Evolutionary conservation across 2,113 vertebrate species (phyloP).

Genomic region (Butorides virescens): DNA sequence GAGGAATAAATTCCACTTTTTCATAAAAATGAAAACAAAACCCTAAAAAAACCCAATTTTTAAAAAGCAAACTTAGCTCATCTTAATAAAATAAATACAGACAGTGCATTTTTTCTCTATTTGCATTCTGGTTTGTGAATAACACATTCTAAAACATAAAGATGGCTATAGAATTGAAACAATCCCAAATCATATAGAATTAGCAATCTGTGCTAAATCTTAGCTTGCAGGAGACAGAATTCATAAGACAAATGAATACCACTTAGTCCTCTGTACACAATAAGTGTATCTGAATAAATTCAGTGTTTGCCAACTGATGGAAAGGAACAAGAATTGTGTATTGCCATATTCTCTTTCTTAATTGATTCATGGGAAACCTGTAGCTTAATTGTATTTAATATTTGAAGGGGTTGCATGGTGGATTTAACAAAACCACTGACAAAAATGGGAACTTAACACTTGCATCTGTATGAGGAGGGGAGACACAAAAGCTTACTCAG

Average conservation of each 20-base stretch:
- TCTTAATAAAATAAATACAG: background rate
- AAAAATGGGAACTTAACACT: background rate
- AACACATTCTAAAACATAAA: background rate
- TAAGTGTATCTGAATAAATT: background rate
- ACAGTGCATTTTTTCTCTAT: background rate
- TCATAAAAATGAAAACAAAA: background rate
- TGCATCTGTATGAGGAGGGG: background rate
- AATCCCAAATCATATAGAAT: background rate
- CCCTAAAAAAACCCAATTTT: background rate
- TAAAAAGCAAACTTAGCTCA: background rate
- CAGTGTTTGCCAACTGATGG: background rate
- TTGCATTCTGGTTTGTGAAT: background rate
- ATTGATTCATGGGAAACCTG: background rate
- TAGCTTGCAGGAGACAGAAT: background rate
- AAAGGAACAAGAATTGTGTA: background rate
- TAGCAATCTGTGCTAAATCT: background rate
- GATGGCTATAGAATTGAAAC: background rate
- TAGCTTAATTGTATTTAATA: background rate
- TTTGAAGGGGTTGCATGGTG: background rate
- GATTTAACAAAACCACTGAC: background rate
- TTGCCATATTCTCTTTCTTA: background rate
- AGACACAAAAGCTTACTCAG: background rate
- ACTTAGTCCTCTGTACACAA: accelerated
- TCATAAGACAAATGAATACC: background rate
- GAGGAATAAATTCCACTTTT: background rate